These are phyloP conservation scores for Ancistrus triradiatus DNA, from an alignment of 2,113 vertebrate species.

Conservation along the genomic window DNA sequence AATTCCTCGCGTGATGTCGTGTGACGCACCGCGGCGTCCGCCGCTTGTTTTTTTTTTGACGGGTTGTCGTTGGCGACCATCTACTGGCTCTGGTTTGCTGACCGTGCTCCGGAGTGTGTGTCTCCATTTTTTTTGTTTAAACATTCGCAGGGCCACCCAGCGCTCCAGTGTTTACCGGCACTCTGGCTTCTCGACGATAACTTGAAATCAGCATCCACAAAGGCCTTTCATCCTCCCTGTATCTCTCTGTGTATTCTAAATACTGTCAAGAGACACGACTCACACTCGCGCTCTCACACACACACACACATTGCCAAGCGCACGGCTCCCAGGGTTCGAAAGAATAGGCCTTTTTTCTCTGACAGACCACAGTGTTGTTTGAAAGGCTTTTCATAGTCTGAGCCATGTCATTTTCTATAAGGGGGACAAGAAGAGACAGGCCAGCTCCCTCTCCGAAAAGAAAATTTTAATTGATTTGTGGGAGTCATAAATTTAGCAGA, in stretches of 20 bases:
- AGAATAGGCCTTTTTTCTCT: conserved; percentile 29
- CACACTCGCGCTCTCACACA: no score
- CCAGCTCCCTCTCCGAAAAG: conserved; percentile 21
- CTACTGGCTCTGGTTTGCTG: conserved; percentile 22
- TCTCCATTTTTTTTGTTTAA: conserved; percentile 43
- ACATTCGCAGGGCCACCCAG: conserved; percentile 47
- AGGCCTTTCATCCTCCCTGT: conserved; percentile 45
- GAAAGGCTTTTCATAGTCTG: conserved; percentile 33
- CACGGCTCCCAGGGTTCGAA: conserved; percentile 26
- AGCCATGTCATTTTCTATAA: conserved; percentile 29
- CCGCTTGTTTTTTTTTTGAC: conserved; percentile 35
- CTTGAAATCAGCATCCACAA: conserved; percentile 44
- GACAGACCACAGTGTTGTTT: conserved; percentile 41
- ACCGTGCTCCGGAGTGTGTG: conserved; percentile 18
- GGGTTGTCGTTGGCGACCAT: conserved; percentile 10
- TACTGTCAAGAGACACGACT: conserved; percentile 46
- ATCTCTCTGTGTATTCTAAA: conserved; percentile 47
- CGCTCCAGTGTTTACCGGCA: conserved; percentile 42
- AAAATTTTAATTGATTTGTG: conserved; percentile 45
- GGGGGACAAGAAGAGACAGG: conserved; percentile 30
- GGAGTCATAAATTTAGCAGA: conserved; percentile 37
- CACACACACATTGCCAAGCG: conserved; percentile 5
- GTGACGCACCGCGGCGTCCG: conserved; percentile 6
- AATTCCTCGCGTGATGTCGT: neutral
- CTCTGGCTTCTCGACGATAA: conserved; percentile 43